phyloP scores from a whole-genome alignment of 1,140 invertebrate species.

The Chionoecetes opilio region DNA sequence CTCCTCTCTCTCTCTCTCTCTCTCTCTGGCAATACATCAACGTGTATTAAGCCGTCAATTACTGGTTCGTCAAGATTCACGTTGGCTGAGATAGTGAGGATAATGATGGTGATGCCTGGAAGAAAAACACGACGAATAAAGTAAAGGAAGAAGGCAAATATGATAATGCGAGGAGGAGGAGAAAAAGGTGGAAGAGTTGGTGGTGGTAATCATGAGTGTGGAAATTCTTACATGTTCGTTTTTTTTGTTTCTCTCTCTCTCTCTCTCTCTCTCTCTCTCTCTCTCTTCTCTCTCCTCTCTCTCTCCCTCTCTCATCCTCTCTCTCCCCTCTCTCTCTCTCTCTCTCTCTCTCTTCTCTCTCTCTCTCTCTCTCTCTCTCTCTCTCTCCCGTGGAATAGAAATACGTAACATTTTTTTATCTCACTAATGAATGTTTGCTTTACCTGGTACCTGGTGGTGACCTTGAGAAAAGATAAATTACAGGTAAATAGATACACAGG shows the following conservation, averaged over 20 bases:
- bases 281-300: too few relatives aligned
- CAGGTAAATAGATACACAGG: too few relatives aligned
- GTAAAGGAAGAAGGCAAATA: not conserved
- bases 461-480: too few relatives aligned
- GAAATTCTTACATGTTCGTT: not conserved
- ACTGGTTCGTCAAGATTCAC: not conserved
- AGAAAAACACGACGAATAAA: not conserved
- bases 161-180: not conserved
- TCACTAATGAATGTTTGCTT: too few relatives aligned
- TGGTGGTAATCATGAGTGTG: not conserved
- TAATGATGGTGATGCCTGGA: not conserved
- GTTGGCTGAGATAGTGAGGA: not conserved
- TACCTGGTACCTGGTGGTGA: too few relatives aligned
- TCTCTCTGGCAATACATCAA: not conserved
- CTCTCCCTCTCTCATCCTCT: not conserved
- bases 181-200: not conserved
- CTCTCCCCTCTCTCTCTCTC: not conserved
- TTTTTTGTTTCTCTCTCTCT: too few relatives aligned
- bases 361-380: slow-evolving; percentile 14
- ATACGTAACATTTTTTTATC: too few relatives aligned
- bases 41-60: not conserved
- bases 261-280: too few relatives aligned
- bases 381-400: not conserved
- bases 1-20: not conserved
- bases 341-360: slow-evolving; percentile 27